A percentile compares a stretch with the other conserved stretches of the same genome.
Evolutionary conservation across 30 jellyfish, hydroid and myxozoan genomes (phyloP).

Genomic region (Hydractinia echinata): DNA sequence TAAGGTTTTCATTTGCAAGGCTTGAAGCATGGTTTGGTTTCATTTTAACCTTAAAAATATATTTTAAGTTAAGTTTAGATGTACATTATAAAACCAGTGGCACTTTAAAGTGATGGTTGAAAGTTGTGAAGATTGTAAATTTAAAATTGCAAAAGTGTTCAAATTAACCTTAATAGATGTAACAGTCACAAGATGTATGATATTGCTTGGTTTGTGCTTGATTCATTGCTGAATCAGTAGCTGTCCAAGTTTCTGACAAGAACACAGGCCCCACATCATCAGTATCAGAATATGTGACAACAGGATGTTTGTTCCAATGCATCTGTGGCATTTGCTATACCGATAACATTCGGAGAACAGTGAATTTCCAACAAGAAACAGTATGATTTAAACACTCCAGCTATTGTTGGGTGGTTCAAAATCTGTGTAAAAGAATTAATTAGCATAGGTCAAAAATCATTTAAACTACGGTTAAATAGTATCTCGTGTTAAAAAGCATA

Average conservation of each 20-base stretch:
- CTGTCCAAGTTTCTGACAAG: conserved; percentile 17
- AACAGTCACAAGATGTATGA: too few relatives aligned
- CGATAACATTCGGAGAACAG: conserved; percentile 2
- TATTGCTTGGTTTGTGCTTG: background rate
- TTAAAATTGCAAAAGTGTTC: too few relatives aligned
- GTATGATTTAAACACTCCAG: background rate
- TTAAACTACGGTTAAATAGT: too few relatives aligned
- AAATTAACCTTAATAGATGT: too few relatives aligned
- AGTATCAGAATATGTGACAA: conserved; percentile 1
- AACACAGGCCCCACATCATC: background rate
- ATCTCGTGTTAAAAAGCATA: background rate
- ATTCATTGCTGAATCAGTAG: conserved; percentile 23
- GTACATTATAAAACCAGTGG: too few relatives aligned
- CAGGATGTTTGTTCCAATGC: conserved; percentile 9
- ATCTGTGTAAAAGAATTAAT: conserved; percentile 7
- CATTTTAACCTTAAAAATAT: too few relatives aligned
- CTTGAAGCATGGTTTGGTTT: too few relatives aligned
- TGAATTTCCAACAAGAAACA: conserved; percentile 3
- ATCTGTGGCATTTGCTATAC: conserved; percentile 26
- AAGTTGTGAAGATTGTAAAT: too few relatives aligned
- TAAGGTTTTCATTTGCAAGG: too few relatives aligned
- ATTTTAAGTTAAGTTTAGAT: too few relatives aligned
- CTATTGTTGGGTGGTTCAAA: conserved; percentile 5
- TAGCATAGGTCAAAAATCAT: too few relatives aligned
- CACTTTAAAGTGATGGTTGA: too few relatives aligned